Conservation (phyloP, 1,140 invertebrate species). For the Apis laboriosa region DNA sequence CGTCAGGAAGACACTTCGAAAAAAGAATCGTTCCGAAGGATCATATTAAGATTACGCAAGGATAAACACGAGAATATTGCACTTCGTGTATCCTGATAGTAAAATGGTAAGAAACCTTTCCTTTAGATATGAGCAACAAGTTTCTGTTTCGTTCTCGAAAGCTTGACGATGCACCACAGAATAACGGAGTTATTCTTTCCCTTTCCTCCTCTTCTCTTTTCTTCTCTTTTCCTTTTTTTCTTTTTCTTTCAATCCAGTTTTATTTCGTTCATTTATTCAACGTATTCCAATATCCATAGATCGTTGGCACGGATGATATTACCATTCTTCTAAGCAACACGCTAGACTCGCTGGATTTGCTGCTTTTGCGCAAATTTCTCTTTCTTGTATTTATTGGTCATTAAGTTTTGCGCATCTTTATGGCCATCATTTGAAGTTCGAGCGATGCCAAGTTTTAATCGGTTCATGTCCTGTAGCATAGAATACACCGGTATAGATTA, state of each 20-base stretch:
- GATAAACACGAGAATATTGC: not conserved
- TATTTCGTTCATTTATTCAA: conserved; percentile 42
- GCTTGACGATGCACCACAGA: conserved; percentile 73
- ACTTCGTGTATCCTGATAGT: not conserved
- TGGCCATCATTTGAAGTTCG: conserved; percentile 76
- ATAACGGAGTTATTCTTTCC: conserved; percentile 72
- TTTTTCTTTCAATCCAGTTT: conserved; percentile 21
- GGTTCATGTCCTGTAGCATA: conserved; percentile 80
- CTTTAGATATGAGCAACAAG: not conserved
- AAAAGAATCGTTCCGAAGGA: conserved; percentile 19
- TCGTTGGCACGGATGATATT: conserved; percentile 47
- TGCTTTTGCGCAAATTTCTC: conserved; percentile 60
- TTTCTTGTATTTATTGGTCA: conserved; percentile 65
- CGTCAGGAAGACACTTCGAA: conserved; percentile 62
- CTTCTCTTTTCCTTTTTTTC: not conserved
- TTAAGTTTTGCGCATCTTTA: conserved; percentile 72
- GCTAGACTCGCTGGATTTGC: conserved; percentile 55
- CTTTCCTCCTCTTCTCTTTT: not conserved
- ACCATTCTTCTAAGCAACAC: conserved; percentile 33
- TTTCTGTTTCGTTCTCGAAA: conserved; percentile 8
- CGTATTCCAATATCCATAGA: conserved; percentile 61
- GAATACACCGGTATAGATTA: conserved; percentile 73
- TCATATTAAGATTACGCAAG: conserved; percentile 28
- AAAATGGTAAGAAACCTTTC: not conserved
- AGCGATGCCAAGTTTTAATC: conserved; percentile 77